phyloP scores from a whole-genome alignment of 2,797 vertebrate genomes.

The Microctenopoma lineatum region DNA sequence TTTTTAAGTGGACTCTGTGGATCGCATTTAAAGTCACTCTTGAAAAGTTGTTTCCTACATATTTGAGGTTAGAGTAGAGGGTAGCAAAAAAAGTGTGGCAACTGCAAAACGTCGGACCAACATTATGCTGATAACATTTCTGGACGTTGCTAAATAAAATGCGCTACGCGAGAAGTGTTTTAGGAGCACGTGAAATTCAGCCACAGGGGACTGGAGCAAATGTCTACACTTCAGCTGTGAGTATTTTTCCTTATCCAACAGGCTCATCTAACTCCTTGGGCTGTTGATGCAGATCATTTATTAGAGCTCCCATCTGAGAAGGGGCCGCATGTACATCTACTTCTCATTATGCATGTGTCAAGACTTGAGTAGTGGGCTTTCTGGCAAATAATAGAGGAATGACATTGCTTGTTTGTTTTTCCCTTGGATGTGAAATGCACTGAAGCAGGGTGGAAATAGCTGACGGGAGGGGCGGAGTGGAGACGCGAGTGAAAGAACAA shows the following conservation, averaged over 20 bases:
- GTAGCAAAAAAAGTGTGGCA: neutral
- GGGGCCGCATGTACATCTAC: constrained; percentile 65
- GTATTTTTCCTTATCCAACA: constrained; percentile 38
- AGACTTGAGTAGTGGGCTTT: constrained; percentile 68
- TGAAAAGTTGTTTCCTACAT: constrained; percentile 19
- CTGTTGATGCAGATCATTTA: constrained; percentile 69
- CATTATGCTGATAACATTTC: neutral
- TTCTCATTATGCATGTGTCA: constrained; percentile 79
- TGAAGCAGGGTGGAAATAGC: constrained; percentile 60
- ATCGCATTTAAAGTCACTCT: constrained; percentile 1
- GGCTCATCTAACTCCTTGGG: constrained; percentile 52
- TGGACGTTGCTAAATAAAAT: neutral
- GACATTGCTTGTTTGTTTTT: constrained; percentile 76
- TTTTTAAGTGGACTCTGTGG: constrained; percentile 18
- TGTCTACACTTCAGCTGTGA: constrained; percentile 8
- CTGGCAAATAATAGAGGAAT: constrained; percentile 72
- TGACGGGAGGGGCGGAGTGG: constrained; percentile 39
- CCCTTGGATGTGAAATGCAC: constrained; percentile 64
- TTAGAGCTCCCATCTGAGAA: constrained; percentile 67
- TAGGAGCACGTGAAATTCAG: constrained; percentile 3
- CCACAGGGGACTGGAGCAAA: constrained; percentile 23
- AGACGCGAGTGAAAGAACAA: constrained; percentile 54
- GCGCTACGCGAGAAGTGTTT: neutral
- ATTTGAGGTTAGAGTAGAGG: neutral
- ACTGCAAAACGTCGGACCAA: neutral